Evolutionary conservation across 1,140 invertebrate species (phyloP).

Genomic region (Charaxes varanes): DNA sequence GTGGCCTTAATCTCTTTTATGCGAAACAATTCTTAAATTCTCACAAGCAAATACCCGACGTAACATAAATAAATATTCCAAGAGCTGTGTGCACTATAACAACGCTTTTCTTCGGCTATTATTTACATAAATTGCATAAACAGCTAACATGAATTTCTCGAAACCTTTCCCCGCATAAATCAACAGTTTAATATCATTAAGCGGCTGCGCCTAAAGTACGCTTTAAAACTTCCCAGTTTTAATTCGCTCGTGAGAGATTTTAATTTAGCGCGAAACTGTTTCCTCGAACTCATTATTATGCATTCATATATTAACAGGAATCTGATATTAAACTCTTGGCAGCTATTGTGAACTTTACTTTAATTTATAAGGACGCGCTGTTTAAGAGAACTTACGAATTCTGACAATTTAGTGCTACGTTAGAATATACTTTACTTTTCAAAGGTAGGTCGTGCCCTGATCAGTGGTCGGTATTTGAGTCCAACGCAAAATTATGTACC

Average conservation of each 20-base stretch:
- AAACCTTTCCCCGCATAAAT: constrained; percentile 47
- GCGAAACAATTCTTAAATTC: neutral
- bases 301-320: constrained; percentile 54
- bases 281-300: constrained; percentile 53
- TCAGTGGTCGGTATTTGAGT: too few relatives aligned
- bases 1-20: too few relatives aligned
- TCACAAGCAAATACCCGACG: neutral
- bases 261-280: constrained; percentile 61
- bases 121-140: constrained; percentile 19
- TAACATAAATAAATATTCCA: too few relatives aligned
- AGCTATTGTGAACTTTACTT: constrained; percentile 7
- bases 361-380: too few relatives aligned
- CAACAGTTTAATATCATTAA: constrained; percentile 64
- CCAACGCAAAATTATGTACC: too few relatives aligned
- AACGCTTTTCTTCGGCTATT: constrained; percentile 8
- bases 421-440: too few relatives aligned
- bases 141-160: constrained; percentile 22
- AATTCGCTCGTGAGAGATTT: constrained; percentile 60
- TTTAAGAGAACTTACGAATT: too few relatives aligned
- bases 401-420: too few relatives aligned
- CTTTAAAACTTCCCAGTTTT: constrained; percentile 59
- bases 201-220: constrained; percentile 56
- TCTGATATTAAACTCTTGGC: constrained; percentile 17
- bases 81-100: too few relatives aligned
- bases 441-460: too few relatives aligned